Base-by-base conservation (phyloP, 2,113 vertebrate species). In the Corynorhinus townsendii region DNA sequence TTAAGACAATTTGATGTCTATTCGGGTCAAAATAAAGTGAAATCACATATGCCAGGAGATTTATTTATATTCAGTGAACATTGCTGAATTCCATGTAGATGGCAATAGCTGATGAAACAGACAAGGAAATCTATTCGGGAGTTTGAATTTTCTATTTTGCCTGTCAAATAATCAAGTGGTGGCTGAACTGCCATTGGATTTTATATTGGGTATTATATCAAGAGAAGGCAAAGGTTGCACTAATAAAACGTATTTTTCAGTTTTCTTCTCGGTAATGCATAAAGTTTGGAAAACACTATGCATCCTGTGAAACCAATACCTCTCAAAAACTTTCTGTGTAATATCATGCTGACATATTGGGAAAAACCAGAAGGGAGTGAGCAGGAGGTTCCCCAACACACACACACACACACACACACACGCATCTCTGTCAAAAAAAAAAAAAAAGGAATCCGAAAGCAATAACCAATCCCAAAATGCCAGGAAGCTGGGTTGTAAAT, bases 401-500 rank as follows among this genome's bases (percentile, higher is more conserved):
- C 52, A 45, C 40, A 30, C 17, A 22, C 28, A 56, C 47, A n/a
- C 24, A 33, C 56, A 59, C 40, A 59, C 40, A 68, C 73, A 82
- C 69, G 90, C 90, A 54, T 30, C n/a, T 62, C 52, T 91, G 64
- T 81, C 22, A 28, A 38, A 80, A 72, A 94, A 59, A 84, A 73
- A 96, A 94, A 80, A 72, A 94, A 59, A 84, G 24, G 77, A 96
- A 94, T 95, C 52, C 94, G 92, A 97, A 84, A 97, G 81, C 86
- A 80, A 95, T 95, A 91, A 93, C 88, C 96, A 95, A 77, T 87
- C 72, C 66, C 6, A 69, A 95, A 96, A 96, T 94, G 33, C 89
- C 71, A 96, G 93, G 24, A 95, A 97, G 81, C 92, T 87, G 54
- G 95, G 95, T 86, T 84, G 91, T 94, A 82, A 97, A 96, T 91